These are phyloP conservation scores for Drosophila subpulchrella DNA, from an alignment of 1,140 invertebrate genomes.

Conservation along the genomic window DNA sequence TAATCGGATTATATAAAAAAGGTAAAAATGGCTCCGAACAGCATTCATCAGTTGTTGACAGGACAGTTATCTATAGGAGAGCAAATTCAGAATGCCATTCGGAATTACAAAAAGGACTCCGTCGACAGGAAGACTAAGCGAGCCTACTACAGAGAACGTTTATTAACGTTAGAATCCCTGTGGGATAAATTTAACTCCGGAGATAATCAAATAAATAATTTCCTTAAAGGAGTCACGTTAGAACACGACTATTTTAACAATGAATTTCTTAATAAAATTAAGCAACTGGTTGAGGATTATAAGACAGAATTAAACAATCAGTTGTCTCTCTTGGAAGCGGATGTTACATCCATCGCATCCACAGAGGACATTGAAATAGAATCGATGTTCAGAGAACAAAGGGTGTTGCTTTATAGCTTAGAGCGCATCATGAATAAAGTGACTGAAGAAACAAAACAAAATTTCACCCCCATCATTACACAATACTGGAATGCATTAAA, in stretches of 20 bases:
- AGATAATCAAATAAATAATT: neutral
- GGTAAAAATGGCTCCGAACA: neutral
- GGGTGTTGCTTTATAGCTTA: neutral
- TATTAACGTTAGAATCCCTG: slow-evolving; percentile 1
- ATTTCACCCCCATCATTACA: neutral
- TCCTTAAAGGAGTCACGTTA: neutral
- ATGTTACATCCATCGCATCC: too few species aligned
- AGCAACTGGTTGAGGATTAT: neutral
- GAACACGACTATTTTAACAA: neutral
- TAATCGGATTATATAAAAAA: neutral
- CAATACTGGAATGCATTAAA: too few species aligned
- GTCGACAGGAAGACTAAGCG: neutral
- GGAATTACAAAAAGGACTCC: neutral
- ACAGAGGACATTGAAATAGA: too few species aligned
- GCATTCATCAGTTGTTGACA: too few species aligned
- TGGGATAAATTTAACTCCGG: neutral
- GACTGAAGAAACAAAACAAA: neutral
- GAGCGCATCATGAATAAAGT: neutral
- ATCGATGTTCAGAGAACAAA: neutral
- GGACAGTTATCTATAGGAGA: neutral
- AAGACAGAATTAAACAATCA: neutral
- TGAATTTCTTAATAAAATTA: neutral
- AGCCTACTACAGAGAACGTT: slow-evolving; percentile 1
- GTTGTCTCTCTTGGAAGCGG: neutral
- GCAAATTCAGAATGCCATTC: neutral